Base-by-base conservation (phyloP, 2,888 invertebrate species). In the Drosophila macrospina region DNA sequence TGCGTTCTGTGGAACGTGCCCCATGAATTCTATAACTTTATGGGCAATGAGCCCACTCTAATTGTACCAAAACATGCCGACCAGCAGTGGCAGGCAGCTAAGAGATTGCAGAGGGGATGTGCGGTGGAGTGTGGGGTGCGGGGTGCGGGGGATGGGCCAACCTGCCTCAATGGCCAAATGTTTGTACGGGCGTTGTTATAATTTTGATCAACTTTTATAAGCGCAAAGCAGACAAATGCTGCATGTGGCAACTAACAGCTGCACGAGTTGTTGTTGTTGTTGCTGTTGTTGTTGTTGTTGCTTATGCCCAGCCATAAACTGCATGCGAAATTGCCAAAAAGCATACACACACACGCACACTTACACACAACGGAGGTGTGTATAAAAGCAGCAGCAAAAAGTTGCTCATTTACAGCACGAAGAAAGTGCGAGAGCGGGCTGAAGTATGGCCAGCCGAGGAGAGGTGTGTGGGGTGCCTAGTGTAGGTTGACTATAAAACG, bases 161-260 rank as follows among this genome's bases (percentile, higher is more conserved):
- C 72, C 83, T 71, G 63, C 78, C 75, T 44, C 69, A 47, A 69
- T 65, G 50, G 51, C 67, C 37, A 79, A 83, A 72, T 83, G 80
- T 77, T 71, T 72, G 54, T 48, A 61, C 50, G 62, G 37, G 67
- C 57, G 81, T 65, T 69, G 89, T 84, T 84, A 88, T 85, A 85
- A 85, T 86, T 85, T 88, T 88, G 89, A 85, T 88, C 88, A 85
- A 85, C 85, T 85, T 85, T 85, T 85, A 76, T 80, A 74, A 72
- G 65, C 65, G n/a, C 65, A 36, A 20, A n/a, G 47, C 55, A 45
- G 39, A 52, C 63, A 63, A n/a, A n/a, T 63, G 69, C 50, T 60
- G 78, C 68, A 69, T 74, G 78, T 66, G 64, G 64, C 72, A 71
- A 42, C 76, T 55, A 80, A 60, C 86, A 83, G 71, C 69, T 88